phyloP scores from a whole-genome alignment of 2,888 invertebrate genomes.

The Willowsia nigromaculata region DNA sequence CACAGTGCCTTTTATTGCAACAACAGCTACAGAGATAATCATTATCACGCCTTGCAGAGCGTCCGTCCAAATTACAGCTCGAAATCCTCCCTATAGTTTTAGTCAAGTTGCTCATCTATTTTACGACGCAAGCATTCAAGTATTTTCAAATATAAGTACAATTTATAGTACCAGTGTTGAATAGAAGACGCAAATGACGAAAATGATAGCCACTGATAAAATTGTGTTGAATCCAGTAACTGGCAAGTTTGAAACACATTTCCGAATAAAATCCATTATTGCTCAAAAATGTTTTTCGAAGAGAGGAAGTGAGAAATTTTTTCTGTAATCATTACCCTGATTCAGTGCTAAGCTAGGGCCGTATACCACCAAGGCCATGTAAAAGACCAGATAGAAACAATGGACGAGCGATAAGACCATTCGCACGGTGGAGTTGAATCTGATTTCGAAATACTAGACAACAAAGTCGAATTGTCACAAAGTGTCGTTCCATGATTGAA shows the following conservation, averaged over 20 bases:
- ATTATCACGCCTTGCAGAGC: constrained; percentile 73
- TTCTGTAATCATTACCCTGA: constrained; percentile 84
- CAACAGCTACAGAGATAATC: constrained; percentile 68
- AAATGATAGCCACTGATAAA: constrained; percentile 86
- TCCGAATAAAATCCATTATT: neutral
- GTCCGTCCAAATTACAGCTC: constrained; percentile 77
- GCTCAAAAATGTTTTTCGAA: too few relatives aligned
- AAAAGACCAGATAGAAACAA: constrained; percentile 81
- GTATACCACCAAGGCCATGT: constrained; percentile 85
- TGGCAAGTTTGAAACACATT: constrained; percentile 81
- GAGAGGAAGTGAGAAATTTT: too few relatives aligned
- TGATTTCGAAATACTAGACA: constrained; percentile 72
- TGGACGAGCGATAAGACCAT: constrained; percentile 81
- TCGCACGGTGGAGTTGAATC: constrained; percentile 76
- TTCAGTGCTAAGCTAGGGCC: constrained; percentile 84
- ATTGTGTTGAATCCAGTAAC: constrained; percentile 86
- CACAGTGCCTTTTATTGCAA: constrained; percentile 71
- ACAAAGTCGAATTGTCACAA: constrained; percentile 12
- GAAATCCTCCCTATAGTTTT: constrained; percentile 70
- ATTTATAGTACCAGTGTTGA: constrained; percentile 63
- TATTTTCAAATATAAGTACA: neutral
- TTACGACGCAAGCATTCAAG: neutral
- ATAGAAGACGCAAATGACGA: constrained; percentile 79
- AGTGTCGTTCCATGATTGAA: neutral
- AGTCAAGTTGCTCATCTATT: neutral